phyloP scores from a whole-genome alignment of 2,797 vertebrate species.

The Aplochiton taeniatus region DNA sequence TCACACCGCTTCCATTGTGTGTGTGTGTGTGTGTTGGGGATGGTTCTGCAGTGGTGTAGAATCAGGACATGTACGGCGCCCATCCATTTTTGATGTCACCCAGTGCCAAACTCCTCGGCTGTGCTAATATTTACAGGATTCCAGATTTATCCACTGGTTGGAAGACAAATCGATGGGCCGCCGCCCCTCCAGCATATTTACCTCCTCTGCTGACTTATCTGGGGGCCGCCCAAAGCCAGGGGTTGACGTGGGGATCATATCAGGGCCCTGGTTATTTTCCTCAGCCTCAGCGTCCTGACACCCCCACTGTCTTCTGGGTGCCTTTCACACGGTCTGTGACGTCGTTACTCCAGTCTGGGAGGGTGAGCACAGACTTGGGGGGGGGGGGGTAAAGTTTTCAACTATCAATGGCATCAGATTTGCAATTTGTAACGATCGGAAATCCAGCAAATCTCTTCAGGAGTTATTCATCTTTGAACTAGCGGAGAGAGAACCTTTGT shows the following conservation, averaged over 20 bases:
- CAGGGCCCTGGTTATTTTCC: constrained; percentile 57
- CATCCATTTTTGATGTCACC: constrained; percentile 33
- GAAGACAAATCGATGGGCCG: constrained; percentile 39
- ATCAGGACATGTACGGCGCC: no score
- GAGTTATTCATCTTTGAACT: no score
- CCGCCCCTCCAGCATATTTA: constrained; percentile 48
- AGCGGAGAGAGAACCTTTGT: no score
- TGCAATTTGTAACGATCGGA: no score
- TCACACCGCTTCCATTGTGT: constrained; percentile 6
- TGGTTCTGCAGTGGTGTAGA: no score
- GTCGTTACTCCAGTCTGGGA: background rate
- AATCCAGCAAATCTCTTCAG: no score
- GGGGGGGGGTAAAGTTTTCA: no score
- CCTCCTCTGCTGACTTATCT: constrained; percentile 61
- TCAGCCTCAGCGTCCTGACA: constrained; percentile 34
- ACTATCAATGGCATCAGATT: no score
- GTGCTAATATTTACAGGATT: constrained; percentile 56
- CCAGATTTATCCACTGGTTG: constrained; percentile 45
- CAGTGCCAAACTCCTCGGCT: constrained; percentile 42
- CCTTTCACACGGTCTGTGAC: constrained; percentile 48
- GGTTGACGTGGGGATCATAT: constrained; percentile 65
- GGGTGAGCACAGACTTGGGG: no score
- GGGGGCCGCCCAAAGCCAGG: constrained; percentile 59
- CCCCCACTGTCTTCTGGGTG: constrained; percentile 44
- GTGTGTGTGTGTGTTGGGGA: background rate